These are phyloP conservation scores for Synanceia verrucosa DNA, from an alignment of 2,797 vertebrate species.

Conservation along the genomic window DNA sequence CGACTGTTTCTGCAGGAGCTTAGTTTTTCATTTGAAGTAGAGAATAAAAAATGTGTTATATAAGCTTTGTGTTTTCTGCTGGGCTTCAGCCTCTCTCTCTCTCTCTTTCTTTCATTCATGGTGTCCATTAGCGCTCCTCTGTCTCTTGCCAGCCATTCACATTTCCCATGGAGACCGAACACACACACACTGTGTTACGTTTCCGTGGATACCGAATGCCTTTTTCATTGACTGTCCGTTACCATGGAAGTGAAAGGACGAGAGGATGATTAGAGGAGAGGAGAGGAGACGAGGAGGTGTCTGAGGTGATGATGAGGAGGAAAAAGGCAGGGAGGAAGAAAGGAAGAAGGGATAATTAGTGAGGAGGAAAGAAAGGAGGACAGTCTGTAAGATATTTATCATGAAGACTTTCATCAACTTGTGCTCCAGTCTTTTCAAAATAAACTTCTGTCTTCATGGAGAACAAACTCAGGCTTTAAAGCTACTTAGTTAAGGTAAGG, in stretches of 20 bases:
- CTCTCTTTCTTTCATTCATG: slow-evolving; percentile 45
- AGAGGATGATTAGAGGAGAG: slow-evolving; percentile 46
- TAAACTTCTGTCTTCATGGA: no score
- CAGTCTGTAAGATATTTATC: no score
- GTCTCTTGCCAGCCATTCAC: slow-evolving; percentile 71
- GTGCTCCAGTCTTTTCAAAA: no score
- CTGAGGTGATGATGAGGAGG: not conserved
- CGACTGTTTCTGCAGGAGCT: no score
- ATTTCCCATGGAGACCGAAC: slow-evolving; percentile 49
- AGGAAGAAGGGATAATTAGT: not conserved
- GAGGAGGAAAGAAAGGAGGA: not conserved
- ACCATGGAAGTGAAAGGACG: slow-evolving; percentile 64
- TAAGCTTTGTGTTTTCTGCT: not conserved
- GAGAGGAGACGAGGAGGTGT: slow-evolving; percentile 12
- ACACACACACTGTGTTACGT: slow-evolving; percentile 50
- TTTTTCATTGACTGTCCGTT: slow-evolving; percentile 74
- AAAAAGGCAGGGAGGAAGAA: not conserved
- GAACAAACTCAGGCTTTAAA: no score
- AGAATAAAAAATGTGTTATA: not conserved
- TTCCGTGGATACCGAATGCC: slow-evolving; percentile 70
- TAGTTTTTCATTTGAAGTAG: not conserved
- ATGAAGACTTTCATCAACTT: no score
- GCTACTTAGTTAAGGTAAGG: no score
- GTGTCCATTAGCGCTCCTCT: slow-evolving; percentile 56
- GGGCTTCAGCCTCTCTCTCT: not conserved